These are phyloP conservation scores for Scaptomyza cyrtandrae DNA, from an alignment of 2,888 invertebrate genomes.

Conservation along the genomic window DNA sequence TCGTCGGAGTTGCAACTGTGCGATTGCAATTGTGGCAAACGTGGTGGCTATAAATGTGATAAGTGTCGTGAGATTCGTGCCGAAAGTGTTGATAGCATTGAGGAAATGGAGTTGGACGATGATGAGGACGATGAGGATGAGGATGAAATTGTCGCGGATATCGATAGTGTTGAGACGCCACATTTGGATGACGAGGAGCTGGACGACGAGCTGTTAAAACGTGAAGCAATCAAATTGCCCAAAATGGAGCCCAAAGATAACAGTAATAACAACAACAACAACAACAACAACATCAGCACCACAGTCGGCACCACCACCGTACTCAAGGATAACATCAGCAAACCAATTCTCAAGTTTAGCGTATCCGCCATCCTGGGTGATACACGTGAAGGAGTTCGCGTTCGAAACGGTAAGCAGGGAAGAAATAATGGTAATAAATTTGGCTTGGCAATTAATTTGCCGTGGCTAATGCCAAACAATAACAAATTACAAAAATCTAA, in stretches of 20 bases:
- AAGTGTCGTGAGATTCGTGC: conserved; percentile 68
- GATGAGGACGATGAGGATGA: conserved; percentile 70
- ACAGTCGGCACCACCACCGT: conserved; percentile 75
- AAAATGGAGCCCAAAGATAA: conserved; percentile 72
- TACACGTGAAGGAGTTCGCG: conserved; percentile 84
- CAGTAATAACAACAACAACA: conserved; percentile 27
- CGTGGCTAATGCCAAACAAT: conserved; percentile 71
- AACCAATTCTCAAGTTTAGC: conserved; percentile 95
- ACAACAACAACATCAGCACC: conserved; percentile 26
- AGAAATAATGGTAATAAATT: conserved; percentile 50
- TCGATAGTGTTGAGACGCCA: conserved; percentile 63
- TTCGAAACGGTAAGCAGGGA: conserved; percentile 83
- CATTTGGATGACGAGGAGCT: conserved; percentile 74
- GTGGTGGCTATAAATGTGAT: conserved; percentile 77
- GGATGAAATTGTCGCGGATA: conserved; percentile 73
- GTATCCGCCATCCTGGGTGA: conserved; percentile 94
- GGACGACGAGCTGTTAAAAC: conserved; percentile 65
- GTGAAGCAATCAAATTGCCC: conserved; percentile 72
- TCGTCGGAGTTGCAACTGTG: conserved; percentile 40
- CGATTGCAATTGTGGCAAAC: conserved; percentile 65
- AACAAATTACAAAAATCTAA: conserved; percentile 53
- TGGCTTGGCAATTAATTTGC: conserved; percentile 74
- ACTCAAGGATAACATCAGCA: conserved; percentile 85
- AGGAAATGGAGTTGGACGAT: conserved; percentile 76
- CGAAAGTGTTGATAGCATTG: conserved; percentile 79